phyloP scores from a whole-genome alignment of 2,888 invertebrate species.

The Cataglyphis rosenhaueri region DNA sequence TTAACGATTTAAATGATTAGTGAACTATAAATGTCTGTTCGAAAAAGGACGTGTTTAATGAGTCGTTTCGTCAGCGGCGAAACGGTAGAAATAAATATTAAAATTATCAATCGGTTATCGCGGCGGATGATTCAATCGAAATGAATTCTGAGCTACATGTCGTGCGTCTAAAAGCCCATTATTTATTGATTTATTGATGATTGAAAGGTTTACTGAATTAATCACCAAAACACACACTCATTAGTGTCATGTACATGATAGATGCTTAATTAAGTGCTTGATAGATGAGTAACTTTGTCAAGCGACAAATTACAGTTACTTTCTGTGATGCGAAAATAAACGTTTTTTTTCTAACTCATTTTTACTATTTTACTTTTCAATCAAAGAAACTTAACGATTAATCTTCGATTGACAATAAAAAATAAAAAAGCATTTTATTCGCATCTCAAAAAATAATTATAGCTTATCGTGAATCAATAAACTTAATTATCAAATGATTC shows the following conservation, averaged over 20 bases:
- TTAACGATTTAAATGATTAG: background rate
- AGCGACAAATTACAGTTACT: background rate
- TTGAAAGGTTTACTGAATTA: constrained; percentile 1
- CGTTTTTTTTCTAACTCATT: background rate
- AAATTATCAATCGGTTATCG: constrained; percentile 26
- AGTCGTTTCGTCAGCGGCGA: constrained; percentile 45
- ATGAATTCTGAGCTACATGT: constrained; percentile 3
- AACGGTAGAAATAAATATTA: constrained; percentile 39
- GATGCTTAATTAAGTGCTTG: background rate
- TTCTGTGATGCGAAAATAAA: background rate
- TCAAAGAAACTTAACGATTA: background rate
- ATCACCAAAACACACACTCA: background rate
- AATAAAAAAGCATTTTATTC: background rate
- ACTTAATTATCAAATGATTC: background rate
- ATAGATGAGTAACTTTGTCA: background rate
- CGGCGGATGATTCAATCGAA: constrained; percentile 23
- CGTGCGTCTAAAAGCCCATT: too few relatives aligned
- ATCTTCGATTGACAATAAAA: background rate
- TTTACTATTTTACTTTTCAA: background rate
- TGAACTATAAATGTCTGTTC: constrained; percentile 1
- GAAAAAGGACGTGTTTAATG: constrained; percentile 49
- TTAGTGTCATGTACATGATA: background rate
- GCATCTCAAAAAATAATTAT: background rate
- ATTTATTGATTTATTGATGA: constrained; percentile 20
- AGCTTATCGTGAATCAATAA: background rate